Evolutionary conservation across 2,113 vertebrate genomes (phyloP), one percentile per base, ranked within the genome.

Genomic region (Solea solea): DNA sequence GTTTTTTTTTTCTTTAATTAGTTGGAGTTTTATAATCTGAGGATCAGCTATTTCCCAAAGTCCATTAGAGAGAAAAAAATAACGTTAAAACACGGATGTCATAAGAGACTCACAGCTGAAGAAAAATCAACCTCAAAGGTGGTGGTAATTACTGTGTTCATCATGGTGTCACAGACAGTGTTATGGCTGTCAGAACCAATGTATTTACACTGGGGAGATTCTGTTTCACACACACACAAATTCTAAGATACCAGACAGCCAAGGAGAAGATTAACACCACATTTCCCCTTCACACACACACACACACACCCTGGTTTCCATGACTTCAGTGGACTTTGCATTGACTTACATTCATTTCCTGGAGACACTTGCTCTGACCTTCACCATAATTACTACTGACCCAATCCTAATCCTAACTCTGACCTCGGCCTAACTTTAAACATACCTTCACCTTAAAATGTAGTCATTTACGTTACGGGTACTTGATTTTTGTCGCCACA

Each of bases 241-340:
- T 65, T 65, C 48, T 13, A 13, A 69, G 64, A 70, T 70, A 68
- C 64, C 55, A 78, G 72, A 69, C 81, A 83, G 73, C 75, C 81
- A 82, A 72, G 48, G 76, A 78, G 78, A 82, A 80, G 80, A 90
- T 85, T 85, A 86, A 89, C 76, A 70, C 74, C 84, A 87, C 79
- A 83, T 81, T 88, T 85, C 21, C 61, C 50, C 53, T 15, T 7
- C 60, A 67, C 57, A 53, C 58, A 56, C 61, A 44, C 67, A 48
- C 50, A 52, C 61, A 67, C 10, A 39, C 69, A 53, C 72, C 27
- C 60, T 1, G 21, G 21, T 34, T 34, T 34, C 5, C 5, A 34
- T 34, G 21, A 21, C 21, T 21, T 21, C 21, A 21, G 21, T 1
- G 21, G 21, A 21, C 21, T 21, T 21, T 21, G 21, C 21, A 21